Evolutionary conservation across 2,888 invertebrate genomes (phyloP).

Genomic region (Polyploca ridens): DNA sequence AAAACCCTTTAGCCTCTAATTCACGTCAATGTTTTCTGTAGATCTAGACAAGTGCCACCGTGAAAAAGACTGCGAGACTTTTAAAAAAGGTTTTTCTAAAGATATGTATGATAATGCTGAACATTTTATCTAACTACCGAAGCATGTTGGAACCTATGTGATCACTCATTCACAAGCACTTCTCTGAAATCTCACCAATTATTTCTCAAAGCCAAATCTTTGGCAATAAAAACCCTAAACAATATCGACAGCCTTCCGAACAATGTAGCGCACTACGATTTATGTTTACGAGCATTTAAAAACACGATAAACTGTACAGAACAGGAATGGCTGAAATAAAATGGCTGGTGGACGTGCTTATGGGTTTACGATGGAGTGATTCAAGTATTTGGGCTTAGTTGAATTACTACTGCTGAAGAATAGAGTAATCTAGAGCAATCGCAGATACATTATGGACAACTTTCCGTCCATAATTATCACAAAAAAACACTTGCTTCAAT

Average conservation of each 20-base stretch:
- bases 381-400: background rate
- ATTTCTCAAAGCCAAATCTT: background rate
- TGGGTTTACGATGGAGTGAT: background rate
- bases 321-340: conserved; percentile 53
- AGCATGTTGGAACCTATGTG: too few relatives aligned
- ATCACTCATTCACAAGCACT: background rate
- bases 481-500: too few relatives aligned
- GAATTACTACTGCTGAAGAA: background rate
- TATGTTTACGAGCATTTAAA: conserved; percentile 54
- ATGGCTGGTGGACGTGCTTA: conserved; percentile 11
- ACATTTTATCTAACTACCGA: too few relatives aligned
- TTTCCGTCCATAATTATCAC: too few relatives aligned
- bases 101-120: too few relatives aligned
- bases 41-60: too few relatives aligned
- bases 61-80: too few relatives aligned
- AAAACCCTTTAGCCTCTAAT: too few relatives aligned
- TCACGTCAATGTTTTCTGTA: too few relatives aligned
- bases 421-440: too few relatives aligned
- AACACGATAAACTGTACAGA: conserved; percentile 46
- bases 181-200: background rate
- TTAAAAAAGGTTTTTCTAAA: too few relatives aligned
- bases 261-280: conserved; percentile 40
- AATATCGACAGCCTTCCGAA: conserved; percentile 36
- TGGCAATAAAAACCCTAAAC: conserved; percentile 26
- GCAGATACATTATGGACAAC: too few relatives aligned